Evolutionary conservation across 1,140 invertebrate species (phyloP).

Genomic region (Diuraphis noxia): DNA sequence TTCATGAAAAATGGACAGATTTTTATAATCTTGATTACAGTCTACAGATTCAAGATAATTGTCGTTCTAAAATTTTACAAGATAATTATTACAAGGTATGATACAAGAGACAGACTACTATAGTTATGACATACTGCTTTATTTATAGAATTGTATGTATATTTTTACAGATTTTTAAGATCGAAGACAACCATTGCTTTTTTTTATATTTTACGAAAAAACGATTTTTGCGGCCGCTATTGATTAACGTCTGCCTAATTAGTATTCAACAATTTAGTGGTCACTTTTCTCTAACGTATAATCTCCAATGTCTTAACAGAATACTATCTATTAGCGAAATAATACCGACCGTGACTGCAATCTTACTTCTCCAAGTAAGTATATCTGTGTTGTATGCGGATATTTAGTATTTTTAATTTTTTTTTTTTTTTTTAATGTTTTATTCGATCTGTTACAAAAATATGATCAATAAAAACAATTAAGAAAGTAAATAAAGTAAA

Average conservation of each 20-base stretch:
- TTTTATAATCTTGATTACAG: background rate
- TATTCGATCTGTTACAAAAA: no score
- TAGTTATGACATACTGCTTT: background rate
- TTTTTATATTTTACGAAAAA: background rate
- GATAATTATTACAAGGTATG: background rate
- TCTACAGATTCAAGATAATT: background rate
- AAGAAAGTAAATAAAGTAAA: no score
- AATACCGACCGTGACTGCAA: background rate
- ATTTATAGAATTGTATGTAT: background rate
- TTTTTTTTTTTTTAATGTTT: no score
- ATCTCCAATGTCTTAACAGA: background rate
- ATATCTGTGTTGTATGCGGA: background rate
- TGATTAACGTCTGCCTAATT: background rate
- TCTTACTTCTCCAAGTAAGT: background rate
- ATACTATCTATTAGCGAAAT: background rate
- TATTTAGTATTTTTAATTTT: background rate
- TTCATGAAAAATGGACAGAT: background rate
- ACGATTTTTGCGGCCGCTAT: background rate
- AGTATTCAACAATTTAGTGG: constrained; percentile 2
- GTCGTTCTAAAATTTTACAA: background rate
- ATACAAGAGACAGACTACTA: background rate
- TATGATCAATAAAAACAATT: no score
- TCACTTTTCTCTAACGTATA: background rate
- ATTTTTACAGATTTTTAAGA: background rate
- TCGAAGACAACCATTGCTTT: background rate